These are phyloP conservation scores for Pleuronectes platessa DNA, from an alignment of 2,113 vertebrate genomes.

Conservation along the genomic window DNA sequence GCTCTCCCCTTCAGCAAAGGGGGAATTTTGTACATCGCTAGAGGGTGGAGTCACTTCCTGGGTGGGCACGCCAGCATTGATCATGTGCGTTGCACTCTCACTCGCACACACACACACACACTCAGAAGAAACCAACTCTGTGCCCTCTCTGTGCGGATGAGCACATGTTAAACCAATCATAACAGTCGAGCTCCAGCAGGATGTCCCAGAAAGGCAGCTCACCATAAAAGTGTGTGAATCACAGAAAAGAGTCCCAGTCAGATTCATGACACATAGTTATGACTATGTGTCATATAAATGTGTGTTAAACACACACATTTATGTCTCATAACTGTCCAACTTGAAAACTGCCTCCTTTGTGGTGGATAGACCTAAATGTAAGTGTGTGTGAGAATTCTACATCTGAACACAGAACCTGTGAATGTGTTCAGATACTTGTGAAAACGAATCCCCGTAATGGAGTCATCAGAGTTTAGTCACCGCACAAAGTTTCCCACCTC, in stretches of 20 bases:
- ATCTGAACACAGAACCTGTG: constrained; percentile 2
- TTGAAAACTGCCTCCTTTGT: background rate
- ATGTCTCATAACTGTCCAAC: constrained; percentile 27
- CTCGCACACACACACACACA: constrained; percentile 10
- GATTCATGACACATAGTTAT: constrained; percentile 24
- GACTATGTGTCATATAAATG: no score
- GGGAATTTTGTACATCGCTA: constrained; percentile 65
- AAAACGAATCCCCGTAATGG: constrained; percentile 4
- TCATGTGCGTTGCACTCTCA: constrained; percentile 47
- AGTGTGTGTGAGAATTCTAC: constrained; percentile 11
- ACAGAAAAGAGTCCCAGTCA: constrained; percentile 1
- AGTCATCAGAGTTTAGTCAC: constrained; percentile 12
- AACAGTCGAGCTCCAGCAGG: constrained; percentile 37
- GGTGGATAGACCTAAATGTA: constrained; percentile 5
- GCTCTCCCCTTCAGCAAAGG: constrained; percentile 50
- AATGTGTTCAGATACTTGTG: background rate
- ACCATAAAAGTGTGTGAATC: constrained; percentile 49
- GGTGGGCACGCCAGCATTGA: constrained; percentile 59
- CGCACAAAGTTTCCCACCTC: background rate
- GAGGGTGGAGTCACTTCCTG: constrained; percentile 80
- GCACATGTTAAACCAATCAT: constrained; percentile 53
- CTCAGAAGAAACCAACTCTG: constrained; percentile 28
- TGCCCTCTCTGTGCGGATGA: constrained; percentile 16
- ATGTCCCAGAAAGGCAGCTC: constrained; percentile 32
- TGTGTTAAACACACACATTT: constrained; percentile 26